These are phyloP conservation scores for Myopa testacea DNA, from an alignment of 2,888 invertebrate genomes.

Conservation along the genomic window DNA sequence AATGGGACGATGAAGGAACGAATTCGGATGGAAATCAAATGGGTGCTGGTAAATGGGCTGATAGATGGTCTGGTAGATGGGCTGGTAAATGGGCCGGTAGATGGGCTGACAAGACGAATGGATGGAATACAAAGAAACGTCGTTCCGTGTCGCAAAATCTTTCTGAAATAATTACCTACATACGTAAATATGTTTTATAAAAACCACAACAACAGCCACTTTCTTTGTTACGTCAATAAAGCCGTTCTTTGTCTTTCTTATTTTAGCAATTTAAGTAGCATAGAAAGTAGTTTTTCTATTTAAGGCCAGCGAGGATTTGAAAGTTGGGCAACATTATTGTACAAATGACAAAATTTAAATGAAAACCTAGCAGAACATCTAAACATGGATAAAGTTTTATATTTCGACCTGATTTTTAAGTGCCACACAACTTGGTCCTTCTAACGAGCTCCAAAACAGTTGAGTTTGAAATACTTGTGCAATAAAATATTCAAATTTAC, in stretches of 20 bases:
- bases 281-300: too few relatives aligned
- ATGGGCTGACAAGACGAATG: neutral
- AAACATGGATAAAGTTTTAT: conserved; percentile 41
- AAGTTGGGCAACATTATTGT: conserved; percentile 10
- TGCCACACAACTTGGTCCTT: conserved; percentile 3
- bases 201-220: neutral
- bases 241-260: too few relatives aligned
- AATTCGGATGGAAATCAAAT: neutral
- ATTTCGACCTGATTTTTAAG: conserved; percentile 1
- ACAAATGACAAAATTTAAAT: conserved; percentile 34
- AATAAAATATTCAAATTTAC: conserved; percentile 3
- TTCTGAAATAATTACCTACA: conserved; percentile 39
- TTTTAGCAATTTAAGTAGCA: too few relatives aligned
- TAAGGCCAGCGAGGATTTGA: neutral
- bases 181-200: conserved; percentile 19
- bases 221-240: neutral
- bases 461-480: too few relatives aligned
- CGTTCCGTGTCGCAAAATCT: conserved; percentile 1
- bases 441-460: neutral
- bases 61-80: too few relatives aligned
- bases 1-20: neutral
- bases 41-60: too few relatives aligned
- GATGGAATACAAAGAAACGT: too few relatives aligned
- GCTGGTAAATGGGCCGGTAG: neutral
- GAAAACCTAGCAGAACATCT: conserved; percentile 20